These are phyloP conservation scores for Melangyna quadrimaculata DNA, from an alignment of 2,888 invertebrate genomes.

Conservation along the genomic window DNA sequence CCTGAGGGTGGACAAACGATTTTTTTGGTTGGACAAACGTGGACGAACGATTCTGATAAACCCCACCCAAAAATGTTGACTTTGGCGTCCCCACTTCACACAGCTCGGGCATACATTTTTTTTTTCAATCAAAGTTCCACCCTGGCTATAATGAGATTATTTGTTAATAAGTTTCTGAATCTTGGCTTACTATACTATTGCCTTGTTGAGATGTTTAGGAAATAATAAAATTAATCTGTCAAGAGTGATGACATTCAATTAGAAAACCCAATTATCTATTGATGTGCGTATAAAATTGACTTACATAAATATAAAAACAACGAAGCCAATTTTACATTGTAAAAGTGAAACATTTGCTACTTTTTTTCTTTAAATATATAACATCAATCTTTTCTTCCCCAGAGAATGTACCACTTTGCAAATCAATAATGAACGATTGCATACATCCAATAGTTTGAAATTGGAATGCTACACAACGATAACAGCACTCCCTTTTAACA, in stretches of 20 bases:
- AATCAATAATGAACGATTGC: constrained; percentile 48
- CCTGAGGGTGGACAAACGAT: too few species aligned
- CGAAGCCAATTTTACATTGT: neutral
- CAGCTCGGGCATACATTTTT: too few species aligned
- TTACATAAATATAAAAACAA: neutral
- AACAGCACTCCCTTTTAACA: constrained; percentile 25
- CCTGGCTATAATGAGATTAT: too few species aligned
- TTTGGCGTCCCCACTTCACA: too few species aligned
- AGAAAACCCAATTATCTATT: neutral
- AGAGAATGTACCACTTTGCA: constrained; percentile 5
- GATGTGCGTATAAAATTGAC: neutral
- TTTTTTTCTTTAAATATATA: neutral
- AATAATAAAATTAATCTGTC: neutral
- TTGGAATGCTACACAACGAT: neutral
- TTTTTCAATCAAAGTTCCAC: too few species aligned
- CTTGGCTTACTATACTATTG: too few species aligned
- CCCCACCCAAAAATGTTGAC: too few species aligned
- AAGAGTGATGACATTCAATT: neutral
- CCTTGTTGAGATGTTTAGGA: neutral
- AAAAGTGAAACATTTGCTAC: neutral
- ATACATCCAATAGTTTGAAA: constrained; percentile 13
- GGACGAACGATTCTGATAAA: too few species aligned
- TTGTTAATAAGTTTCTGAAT: too few species aligned
- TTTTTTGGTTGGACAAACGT: too few species aligned
- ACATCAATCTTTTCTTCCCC: constrained; percentile 9